Conservation (phyloP, 2,797 vertebrate species). For the Phoxinus dragarum region DNA sequence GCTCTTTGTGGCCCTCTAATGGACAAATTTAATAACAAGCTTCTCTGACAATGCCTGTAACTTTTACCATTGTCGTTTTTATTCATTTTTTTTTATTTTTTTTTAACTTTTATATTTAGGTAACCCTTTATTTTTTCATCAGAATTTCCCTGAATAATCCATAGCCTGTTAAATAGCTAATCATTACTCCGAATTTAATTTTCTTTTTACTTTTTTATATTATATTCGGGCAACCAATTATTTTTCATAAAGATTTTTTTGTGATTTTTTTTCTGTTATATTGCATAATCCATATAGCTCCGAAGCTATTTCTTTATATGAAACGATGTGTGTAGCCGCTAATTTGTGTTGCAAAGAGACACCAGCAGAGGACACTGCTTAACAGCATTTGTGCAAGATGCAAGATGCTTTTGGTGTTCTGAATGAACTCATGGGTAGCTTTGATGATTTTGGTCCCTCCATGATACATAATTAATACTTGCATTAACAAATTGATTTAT, state of each 20-base stretch:
- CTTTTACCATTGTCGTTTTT: neutral
- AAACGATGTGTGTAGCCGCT: neutral
- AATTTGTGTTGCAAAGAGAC: neutral
- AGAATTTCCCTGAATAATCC: neutral
- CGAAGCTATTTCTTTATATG: neutral
- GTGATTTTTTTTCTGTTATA: neutral
- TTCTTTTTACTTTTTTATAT: accelerated
- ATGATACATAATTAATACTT: neutral
- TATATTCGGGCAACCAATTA: neutral
- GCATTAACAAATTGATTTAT: neutral
- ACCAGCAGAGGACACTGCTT: slow-evolving; percentile 28
- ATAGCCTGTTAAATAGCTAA: neutral
- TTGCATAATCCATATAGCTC: neutral
- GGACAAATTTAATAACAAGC: neutral
- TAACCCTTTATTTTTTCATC: neutral
- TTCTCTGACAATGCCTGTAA: neutral
- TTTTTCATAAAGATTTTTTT: neutral
- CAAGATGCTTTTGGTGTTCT: neutral
- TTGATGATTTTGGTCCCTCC: neutral
- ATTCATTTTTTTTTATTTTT: neutral
- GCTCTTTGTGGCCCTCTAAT: slow-evolving; percentile 20
- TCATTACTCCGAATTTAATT: neutral
- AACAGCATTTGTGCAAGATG: neutral
- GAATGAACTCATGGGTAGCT: neutral
- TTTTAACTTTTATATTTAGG: neutral